phyloP scores from a whole-genome alignment of 23 tunicate genomes.

The Phallusia fumigata region DNA sequence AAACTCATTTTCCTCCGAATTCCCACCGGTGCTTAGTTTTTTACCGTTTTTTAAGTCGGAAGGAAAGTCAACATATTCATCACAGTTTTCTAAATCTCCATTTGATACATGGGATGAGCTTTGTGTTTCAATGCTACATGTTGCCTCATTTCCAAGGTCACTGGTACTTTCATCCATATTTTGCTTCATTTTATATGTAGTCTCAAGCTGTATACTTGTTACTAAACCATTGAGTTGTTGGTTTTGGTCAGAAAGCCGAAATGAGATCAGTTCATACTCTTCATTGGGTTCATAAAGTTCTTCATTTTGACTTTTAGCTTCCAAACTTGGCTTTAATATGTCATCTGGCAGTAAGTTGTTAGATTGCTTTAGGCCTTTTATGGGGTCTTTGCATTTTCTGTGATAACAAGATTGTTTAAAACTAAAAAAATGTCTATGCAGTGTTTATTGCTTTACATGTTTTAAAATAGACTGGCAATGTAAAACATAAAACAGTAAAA shows the following conservation, averaged over 20 bases:
- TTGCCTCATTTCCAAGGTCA: conserved; percentile 13
- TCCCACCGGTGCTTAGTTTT: not conserved
- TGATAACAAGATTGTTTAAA: not conserved
- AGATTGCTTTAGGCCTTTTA: not conserved
- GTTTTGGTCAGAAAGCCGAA: not conserved
- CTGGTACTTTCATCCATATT: not conserved
- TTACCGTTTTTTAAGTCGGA: not conserved
- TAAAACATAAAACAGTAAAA: not conserved
- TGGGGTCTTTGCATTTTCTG: conserved; percentile 6
- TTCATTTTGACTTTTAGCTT: not conserved
- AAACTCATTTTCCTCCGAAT: conserved; percentile 1
- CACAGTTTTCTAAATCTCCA: not conserved
- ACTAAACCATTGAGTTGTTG: too few relatives aligned
- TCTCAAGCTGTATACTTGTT: too few relatives aligned
- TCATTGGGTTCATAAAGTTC: not conserved
- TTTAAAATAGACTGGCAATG: too few relatives aligned
- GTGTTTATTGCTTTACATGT: too few relatives aligned
- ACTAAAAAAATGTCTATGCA: not conserved
- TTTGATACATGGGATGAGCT: not conserved
- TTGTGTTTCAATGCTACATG: not conserved
- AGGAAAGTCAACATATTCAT: not conserved
- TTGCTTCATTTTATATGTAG: too few relatives aligned
- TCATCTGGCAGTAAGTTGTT: not conserved
- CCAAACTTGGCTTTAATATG: not conserved
- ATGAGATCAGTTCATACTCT: not conserved